Percentiles rank a stretch among this genome's conserved stretches.
Conservation (phyloP, 2,797 vertebrate genomes). For the Phoeniculus purpureus region DNA sequence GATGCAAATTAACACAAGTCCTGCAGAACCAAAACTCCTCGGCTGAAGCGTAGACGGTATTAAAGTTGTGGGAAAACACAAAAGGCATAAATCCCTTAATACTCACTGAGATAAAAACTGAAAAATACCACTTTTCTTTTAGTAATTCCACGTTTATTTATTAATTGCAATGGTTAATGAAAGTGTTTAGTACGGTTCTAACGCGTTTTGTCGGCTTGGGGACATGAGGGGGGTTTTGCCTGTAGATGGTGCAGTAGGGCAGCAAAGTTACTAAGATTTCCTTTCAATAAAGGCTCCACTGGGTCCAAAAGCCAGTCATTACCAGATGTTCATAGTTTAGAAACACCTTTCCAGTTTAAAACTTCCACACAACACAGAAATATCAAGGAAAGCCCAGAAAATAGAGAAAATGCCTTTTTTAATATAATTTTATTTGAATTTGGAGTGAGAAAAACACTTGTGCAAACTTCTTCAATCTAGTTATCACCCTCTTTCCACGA, state of each 20-base stretch:
- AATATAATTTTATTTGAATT: background rate
- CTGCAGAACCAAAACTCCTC: background rate
- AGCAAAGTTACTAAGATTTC: constrained; percentile 1
- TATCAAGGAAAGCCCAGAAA: background rate
- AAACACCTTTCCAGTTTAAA: constrained; percentile 13
- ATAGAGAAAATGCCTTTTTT: background rate
- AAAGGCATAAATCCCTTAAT: background rate
- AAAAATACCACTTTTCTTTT: background rate
- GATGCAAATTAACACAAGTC: background rate
- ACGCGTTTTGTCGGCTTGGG: background rate
- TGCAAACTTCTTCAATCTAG: background rate
- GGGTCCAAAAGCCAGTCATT: constrained; percentile 4
- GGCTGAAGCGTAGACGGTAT: background rate
- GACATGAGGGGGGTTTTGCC: background rate
- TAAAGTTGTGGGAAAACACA: background rate
- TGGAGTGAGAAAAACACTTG: background rate
- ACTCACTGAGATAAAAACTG: background rate
- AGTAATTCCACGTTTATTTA: background rate
- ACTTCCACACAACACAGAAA: constrained; percentile 4
- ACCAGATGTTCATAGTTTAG: constrained; percentile 20
- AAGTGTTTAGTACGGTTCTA: background rate
- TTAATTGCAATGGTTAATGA: background rate
- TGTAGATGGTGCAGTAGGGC: constrained; percentile 65
- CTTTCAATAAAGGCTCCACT: background rate
- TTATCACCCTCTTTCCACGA: background rate